Evolutionary conservation across 2,797 vertebrate genomes (phyloP), one percentile per base, ranked within the genome.

Genomic region (Characodon lateralis): DNA sequence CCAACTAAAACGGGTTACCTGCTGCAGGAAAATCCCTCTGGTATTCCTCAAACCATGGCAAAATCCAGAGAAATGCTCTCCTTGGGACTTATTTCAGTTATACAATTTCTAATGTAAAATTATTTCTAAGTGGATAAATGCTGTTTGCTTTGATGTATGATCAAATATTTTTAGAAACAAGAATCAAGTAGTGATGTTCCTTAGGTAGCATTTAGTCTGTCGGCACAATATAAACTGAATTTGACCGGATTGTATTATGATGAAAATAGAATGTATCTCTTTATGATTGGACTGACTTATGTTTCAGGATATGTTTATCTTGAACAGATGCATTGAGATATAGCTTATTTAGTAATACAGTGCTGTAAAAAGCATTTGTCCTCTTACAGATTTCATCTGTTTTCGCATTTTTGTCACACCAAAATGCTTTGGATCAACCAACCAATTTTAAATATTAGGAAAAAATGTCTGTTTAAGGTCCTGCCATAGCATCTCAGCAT

Each of bases 1-100:
- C 83, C 74, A 70, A 81, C 75, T 41, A 68, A 85, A 69, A 58
- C 53, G 41, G 55, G 79, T 79, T 87, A 87, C 86, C 86, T 84
- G 87, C 71, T 43, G 86, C 71, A 82, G 26, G 82, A 85, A 78
- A 83, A 80, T 39, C 83, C 73, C 73, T 76, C 75, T 16, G 20
- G 28, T 35, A 10, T 10, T 74, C 56, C 78, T 71, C 48, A 69
- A 72, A 50, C 56, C 56, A 41, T 56, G 69, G 63, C 14, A 14
- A 58, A 43, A 51, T 1, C 46, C 1, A 41, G 56, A 31, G 28
- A 66, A 24, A 28, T 2, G 22, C 39, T 14, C 24, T 73, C 63
- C 12, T 39, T 59, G n/a, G 71, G 61, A 69, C 24, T 66, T 31
- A n/a, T 20, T 35, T 35, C 7, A 39, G 13, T 35, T 10, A 39